phyloP scores from a whole-genome alignment of 2,797 vertebrate species.

The Linurgus olivaceus region DNA sequence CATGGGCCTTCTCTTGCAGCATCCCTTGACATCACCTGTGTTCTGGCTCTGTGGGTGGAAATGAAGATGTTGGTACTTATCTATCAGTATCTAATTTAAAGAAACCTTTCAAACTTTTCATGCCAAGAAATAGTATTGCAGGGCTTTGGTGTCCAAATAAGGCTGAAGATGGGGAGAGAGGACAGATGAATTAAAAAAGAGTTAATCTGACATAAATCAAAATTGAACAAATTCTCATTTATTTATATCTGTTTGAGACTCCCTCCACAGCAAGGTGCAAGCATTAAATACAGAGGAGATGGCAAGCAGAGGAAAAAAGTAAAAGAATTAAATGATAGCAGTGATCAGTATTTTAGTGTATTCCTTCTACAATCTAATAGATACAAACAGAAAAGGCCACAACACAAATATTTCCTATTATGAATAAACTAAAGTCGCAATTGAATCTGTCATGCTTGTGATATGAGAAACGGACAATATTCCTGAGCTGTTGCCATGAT shows the following conservation, averaged over 20 bases:
- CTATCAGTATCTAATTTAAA: conserved; percentile 25
- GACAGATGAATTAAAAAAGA: background rate
- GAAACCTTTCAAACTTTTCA: conserved; percentile 44
- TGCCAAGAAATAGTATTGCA: conserved; percentile 12
- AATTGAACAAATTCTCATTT: background rate
- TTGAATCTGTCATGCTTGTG: conserved; percentile 79
- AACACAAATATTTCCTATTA: conserved; percentile 80
- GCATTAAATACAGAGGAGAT: conserved; percentile 38
- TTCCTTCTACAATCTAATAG: conserved; percentile 61
- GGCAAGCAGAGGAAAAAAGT: conserved; percentile 14
- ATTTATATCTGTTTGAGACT: conserved; percentile 5
- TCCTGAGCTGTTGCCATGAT: conserved; percentile 69
- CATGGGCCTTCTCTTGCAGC: background rate
- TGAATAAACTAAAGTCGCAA: conserved; percentile 80
- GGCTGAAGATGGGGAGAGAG: background rate
- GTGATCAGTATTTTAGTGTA: conserved; percentile 47
- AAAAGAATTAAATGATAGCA: conserved; percentile 7
- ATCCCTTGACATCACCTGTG: background rate
- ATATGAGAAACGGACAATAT: conserved; percentile 80
- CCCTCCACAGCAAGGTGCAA: background rate
- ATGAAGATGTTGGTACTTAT: conserved; percentile 61
- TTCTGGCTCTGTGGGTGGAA: background rate
- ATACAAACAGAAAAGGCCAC: conserved; percentile 63
- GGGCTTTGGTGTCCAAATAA: background rate
- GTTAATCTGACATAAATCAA: background rate